Evolutionary conservation across 53 echinoderm and acorn worm genomes (phyloP), one percentile per base, ranked within the genome.

Genomic region (Arbacia lixula): DNA sequence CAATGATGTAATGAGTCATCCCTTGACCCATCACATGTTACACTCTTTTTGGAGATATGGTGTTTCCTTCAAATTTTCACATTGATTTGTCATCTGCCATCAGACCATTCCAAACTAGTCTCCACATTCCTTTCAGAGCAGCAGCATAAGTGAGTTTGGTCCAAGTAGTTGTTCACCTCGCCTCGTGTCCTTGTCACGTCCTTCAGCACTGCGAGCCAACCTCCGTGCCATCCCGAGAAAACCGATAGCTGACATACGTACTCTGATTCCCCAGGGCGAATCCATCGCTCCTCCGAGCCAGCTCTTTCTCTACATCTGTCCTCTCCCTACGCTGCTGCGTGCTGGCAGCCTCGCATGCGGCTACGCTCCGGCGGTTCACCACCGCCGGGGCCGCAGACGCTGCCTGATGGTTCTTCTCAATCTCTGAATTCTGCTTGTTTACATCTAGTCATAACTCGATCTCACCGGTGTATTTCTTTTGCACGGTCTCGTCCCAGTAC

Each of bases 391-490:
- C 5, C 5, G 12, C 64, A 8, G 5, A 10, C 6, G 6, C 9
- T 12, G 36, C 30, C 10, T 12, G 33, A 20, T 52, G 52, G 19
- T 32, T 35, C 19, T 53, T 74, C 28, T 77, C 77, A 25, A 57
- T 77, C 60, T 77, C 77, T 77, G 77, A 37, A 58, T 77, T 77
- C 77, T 77, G 77, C 58, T 77, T 77, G 77, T 77, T 77, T 26
- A 77, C 77, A 77, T 77, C 77, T 77, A 77, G 88, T 94, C 93
- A 96, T 75, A 96, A 92, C 82, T 96, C 94, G 50, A 96, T 90
- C 61, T 94, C 97, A 19, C 94, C 94, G 20, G 92, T 96, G 84
- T 96, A 96, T 88, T 92, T 96, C 90, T 90, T 96, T 56, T 96
- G 94, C 10, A 94, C 97, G 9, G 83, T 94, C 58, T 94, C 91